Evolutionary conservation across 1,140 invertebrate genomes (phyloP).

Genomic region (Aporrectodea caliginosa): DNA sequence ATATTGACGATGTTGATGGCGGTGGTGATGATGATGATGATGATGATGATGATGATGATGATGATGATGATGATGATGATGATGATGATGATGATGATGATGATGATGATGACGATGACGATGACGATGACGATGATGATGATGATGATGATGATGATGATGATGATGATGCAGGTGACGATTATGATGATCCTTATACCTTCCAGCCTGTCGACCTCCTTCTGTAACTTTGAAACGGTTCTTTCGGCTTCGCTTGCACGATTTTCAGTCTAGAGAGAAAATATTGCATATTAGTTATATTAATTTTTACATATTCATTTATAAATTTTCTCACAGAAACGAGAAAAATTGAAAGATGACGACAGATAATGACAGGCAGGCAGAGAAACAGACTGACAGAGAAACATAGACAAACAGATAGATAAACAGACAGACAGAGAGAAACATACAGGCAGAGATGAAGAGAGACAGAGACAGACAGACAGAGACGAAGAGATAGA

Average conservation of each 20-base stretch:
- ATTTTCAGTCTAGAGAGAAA: slow-evolving; percentile 82
- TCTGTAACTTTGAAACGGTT: slow-evolving; percentile 99
- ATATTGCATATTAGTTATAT: too few species aligned
- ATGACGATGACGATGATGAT: not conserved
- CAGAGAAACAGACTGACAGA: too few species aligned
- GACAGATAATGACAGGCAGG: too few species aligned
- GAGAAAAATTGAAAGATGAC: too few species aligned
- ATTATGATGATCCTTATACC: slow-evolving; percentile 66
- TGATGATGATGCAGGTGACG: not conserved
- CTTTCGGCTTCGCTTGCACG: slow-evolving; percentile 99
- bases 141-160: not conserved
- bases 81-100: not conserved
- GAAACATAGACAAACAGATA: too few species aligned
- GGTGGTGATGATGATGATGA: too few species aligned
- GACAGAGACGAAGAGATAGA: too few species aligned
- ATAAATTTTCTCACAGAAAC: too few species aligned
- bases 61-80: not conserved
- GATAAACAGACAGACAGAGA: too few species aligned
- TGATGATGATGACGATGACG: not conserved
- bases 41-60: not conserved
- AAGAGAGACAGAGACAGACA: too few species aligned
- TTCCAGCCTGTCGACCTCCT: slow-evolving; percentile 99
- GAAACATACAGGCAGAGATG: too few species aligned
- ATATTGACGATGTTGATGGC: too few species aligned
- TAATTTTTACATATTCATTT: not conserved